Evolutionary conservation across 2,888 invertebrate species (phyloP), one percentile per base, ranked within the genome.

Genomic region (Polylopha cassiicola): DNA sequence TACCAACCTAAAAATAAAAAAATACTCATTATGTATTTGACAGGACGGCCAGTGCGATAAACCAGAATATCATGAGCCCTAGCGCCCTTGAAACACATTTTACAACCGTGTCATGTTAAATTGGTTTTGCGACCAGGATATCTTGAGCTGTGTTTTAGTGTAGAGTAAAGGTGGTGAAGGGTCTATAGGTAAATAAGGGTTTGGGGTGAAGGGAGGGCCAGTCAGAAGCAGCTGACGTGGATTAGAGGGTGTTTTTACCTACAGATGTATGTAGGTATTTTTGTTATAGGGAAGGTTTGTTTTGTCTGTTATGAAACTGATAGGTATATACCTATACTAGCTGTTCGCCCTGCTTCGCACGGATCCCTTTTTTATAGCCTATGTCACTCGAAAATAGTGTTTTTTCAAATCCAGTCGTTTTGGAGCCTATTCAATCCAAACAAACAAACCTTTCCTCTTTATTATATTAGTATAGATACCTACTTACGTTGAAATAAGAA

Each of bases 151-250:
- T 51, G 23, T 18, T 37, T 43, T 23, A 22, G 44, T 64, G 56
- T 55, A 46, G 44, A 50, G 49, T 46, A 39, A 47, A 55, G 39
- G 49, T 44, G 39, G 42, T 31, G 39, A 42, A 46, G 47, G 77
- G 58, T 73, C 74, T 61, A 44, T 36, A 46, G 50, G 43, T 55
- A 56, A 55, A 55, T 71, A 69, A 61, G 73, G 73, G 75, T 69
- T 55, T 53, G 50, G 56, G 65, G 62, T 55, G 51, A 45, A 52
- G 63, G 61, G 56, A 28, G 48, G 67, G 73, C 79, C 82, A 82
- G 82, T 85, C 84, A 81, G 50, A 59, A 73, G 73, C 84, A 85
- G 84, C 84, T 84, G 84, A 85, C 84, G 74, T 57, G 79, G 76
- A 79, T 81, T 79, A 80, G 68, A 64, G 76, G 81, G 79, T 70